Evolutionary conservation across 2,888 invertebrate genomes (phyloP).

Genomic region (Dendrolimus houi): DNA sequence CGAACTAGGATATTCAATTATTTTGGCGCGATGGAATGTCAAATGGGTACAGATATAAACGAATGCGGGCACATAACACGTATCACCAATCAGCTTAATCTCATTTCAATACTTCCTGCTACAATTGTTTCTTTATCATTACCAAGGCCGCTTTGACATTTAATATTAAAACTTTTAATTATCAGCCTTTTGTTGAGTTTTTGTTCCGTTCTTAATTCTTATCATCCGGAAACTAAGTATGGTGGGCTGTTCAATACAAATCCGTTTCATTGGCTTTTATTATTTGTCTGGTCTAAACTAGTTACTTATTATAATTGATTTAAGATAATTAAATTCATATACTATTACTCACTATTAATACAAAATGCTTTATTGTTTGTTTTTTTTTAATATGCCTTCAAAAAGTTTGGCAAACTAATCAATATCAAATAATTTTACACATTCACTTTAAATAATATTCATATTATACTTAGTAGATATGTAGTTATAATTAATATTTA

Average conservation of each 20-base stretch:
- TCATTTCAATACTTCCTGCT: slow-evolving; percentile 26
- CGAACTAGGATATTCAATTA: background rate
- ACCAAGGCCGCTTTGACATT: background rate
- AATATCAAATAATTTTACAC: too few relatives aligned
- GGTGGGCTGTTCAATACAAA: background rate
- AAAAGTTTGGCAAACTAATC: too few relatives aligned
- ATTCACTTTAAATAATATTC: too few relatives aligned
- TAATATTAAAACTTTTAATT: background rate
- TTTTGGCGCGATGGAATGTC: slow-evolving; percentile 1
- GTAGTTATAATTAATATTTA: too few relatives aligned
- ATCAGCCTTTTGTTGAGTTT: background rate
- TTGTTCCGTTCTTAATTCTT: background rate
- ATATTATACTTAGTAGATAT: too few relatives aligned
- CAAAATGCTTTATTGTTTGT: too few relatives aligned
- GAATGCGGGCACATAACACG: background rate
- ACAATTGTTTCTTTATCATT: slow-evolving; percentile 14
- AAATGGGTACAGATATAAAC: slow-evolving; percentile 21
- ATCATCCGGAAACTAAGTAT: background rate
- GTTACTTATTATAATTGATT: too few relatives aligned
- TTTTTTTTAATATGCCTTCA: too few relatives aligned
- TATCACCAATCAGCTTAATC: slow-evolving; percentile 19
- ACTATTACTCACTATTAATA: too few relatives aligned
- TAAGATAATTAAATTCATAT: too few relatives aligned
- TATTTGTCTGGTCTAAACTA: too few relatives aligned
- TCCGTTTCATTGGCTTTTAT: background rate